A percentile compares a stretch with the other conserved stretches of the same genome.
phyloP scores from a whole-genome alignment of 2,113 vertebrate genomes.

The Nansenia antarctica region DNA sequence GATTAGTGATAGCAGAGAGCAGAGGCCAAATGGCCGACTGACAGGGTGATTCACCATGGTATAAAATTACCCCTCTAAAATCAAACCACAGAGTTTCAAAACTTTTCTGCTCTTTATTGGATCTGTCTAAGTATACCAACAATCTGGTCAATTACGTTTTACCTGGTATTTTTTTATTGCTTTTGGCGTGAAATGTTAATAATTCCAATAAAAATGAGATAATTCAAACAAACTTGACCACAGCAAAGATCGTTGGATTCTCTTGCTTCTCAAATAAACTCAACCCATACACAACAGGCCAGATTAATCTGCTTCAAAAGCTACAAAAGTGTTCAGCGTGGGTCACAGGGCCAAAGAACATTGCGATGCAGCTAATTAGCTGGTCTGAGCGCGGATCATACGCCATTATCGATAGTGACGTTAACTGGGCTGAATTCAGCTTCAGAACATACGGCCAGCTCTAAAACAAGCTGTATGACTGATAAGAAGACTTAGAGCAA shows the following conservation, averaged over 20 bases:
- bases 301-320: too few species aligned
- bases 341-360: neutral
- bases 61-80: conserved; percentile 6
- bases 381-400: too few species aligned
- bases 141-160: neutral
- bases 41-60: neutral
- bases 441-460: neutral
- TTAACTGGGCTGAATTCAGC: neutral
- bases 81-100: conserved; percentile 7
- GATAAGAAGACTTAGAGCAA: conserved; percentile 57
- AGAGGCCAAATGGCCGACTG: conserved; percentile 14
- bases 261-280: conserved; percentile 21
- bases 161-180: conserved; percentile 16
- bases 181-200: too few species aligned
- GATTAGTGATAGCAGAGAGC: neutral
- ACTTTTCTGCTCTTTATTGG: neutral
- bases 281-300: too few species aligned
- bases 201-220: neutral
- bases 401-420: neutral
- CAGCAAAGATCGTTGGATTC: conserved; percentile 4
- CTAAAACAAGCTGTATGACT: conserved; percentile 7
- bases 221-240: conserved; percentile 33
- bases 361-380: neutral
- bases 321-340: neutral
- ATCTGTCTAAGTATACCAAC: neutral